Conservation (phyloP, 1,140 invertebrate species). For the Rhagoletis pomonella region DNA sequence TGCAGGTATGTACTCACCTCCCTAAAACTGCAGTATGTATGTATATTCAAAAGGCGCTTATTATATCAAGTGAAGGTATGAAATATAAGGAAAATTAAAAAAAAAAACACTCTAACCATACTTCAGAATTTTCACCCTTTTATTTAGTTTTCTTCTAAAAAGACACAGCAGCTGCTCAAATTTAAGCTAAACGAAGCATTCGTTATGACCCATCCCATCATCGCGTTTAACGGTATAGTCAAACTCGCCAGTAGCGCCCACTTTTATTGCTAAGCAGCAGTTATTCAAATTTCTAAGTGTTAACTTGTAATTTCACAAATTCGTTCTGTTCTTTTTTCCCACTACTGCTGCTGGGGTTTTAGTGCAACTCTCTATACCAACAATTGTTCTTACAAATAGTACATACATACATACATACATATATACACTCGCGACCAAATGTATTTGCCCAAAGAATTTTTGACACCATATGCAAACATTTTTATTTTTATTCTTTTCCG, state of each 20-base stretch:
- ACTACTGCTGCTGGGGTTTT: too few relatives aligned
- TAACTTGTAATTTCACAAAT: constrained; percentile 37
- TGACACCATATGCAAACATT: too few relatives aligned
- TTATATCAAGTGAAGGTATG: neutral
- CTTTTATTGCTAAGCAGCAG: constrained; percentile 17
- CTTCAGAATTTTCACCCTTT: neutral
- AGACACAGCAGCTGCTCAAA: neutral
- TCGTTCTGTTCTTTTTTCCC: neutral
- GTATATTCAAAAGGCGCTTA: neutral
- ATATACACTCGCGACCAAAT: too few relatives aligned
- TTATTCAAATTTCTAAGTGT: constrained; percentile 19
- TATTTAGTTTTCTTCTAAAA: too few relatives aligned
- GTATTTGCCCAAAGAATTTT: too few relatives aligned
- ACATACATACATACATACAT: too few relatives aligned
- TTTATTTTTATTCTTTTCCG: too few relatives aligned
- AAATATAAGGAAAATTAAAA: neutral
- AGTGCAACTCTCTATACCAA: neutral
- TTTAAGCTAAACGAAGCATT: neutral
- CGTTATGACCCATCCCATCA: neutral
- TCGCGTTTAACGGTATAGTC: constrained; percentile 20
- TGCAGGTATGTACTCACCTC: too few relatives aligned
- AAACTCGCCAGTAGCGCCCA: neutral
- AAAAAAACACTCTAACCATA: neutral
- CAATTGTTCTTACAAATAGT: neutral
- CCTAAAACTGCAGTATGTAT: too few relatives aligned